Base-by-base conservation (phyloP, 2,888 invertebrate genomes). In the Eupithecia subfuscata region DNA sequence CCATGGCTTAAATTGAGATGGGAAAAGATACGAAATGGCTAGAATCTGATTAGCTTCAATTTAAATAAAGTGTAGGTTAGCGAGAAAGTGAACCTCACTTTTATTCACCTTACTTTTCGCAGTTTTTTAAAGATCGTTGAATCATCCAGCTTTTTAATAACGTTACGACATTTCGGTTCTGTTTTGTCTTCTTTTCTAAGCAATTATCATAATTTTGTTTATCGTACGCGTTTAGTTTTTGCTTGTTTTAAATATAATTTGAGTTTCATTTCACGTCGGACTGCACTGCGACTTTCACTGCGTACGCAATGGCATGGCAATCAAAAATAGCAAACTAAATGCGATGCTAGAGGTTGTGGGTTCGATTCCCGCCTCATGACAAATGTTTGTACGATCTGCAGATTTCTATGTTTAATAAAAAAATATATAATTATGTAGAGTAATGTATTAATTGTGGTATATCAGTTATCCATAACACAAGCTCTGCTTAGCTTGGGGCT, bases 11-110 rank as follows among this genome's bases (percentile, higher is more conserved):
- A 71, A 74, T 60, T 73, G 69, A 70, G 70, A 73, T 73, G 73
- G 69, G 73, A 75, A 74, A 69, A 78, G 70, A 65, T 75, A 75
- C 30, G 2, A 77, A 79, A 79, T 78, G 70, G 69, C 75, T 71
- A 56, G 56, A 60, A 40, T 73, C 68, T 73, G 70, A 75, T 79
- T 56, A 74, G 14, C 14, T 74, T 72, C 70, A 68, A 78, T 70
- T 70, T 12, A 70, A 72, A 65, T 75, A 65, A 69, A 65, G 45
- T 63, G 69, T 56, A 71, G 22, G 60, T 56, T 68, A 73, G 52
- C 71, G 74, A 77, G 79, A 80, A 80, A 80, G 79, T 63, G 37
- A 30, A 43, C 16, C 18, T 60, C 14, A 25, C 60, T 60, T 60
- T 60, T 60, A 67, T 11, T 67, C 1, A 40, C 40, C 65, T 37